Conservation (phyloP, 2,888 invertebrate species). For the Andrena camellia region DNA sequence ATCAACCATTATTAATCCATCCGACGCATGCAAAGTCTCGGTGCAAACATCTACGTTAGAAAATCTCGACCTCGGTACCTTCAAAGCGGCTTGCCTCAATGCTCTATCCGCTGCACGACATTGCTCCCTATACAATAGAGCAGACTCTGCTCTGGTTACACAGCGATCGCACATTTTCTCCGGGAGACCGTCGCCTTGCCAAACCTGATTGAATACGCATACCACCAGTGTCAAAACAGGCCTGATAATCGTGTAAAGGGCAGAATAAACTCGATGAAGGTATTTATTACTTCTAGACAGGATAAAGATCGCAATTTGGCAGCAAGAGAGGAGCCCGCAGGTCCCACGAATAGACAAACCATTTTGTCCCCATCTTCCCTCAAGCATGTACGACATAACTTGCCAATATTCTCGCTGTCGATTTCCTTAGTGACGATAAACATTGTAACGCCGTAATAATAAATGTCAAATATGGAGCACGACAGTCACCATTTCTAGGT, state of each 20-base stretch:
- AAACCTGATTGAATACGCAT: slow-evolving; percentile 73
- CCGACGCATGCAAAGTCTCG: background rate
- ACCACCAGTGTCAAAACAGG: background rate
- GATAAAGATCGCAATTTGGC: slow-evolving; percentile 83
- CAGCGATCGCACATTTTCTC: slow-evolving; percentile 84
- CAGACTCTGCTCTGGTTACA: slow-evolving; percentile 83
- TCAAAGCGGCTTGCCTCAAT: slow-evolving; percentile 81
- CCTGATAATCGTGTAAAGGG: background rate
- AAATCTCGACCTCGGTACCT: slow-evolving; percentile 65
- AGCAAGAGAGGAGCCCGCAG: slow-evolving; percentile 82
- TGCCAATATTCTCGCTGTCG: slow-evolving; percentile 83
- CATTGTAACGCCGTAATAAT: slow-evolving; percentile 69
- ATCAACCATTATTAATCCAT: background rate
- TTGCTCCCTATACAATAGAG: slow-evolving; percentile 82
- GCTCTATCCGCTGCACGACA: slow-evolving; percentile 83
- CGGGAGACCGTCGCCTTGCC: slow-evolving; percentile 83
- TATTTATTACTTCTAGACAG: slow-evolving; percentile 79
- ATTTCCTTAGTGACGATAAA: slow-evolving; percentile 84
- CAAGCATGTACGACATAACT: slow-evolving; percentile 82
- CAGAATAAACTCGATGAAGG: background rate
- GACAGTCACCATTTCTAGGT: slow-evolving; percentile 7
- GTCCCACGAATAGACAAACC: slow-evolving; percentile 83
- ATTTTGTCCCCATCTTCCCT: slow-evolving; percentile 84
- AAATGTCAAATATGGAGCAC: background rate
- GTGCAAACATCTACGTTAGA: background rate